A percentile compares a stretch with the other conserved stretches of the same genome.
These are phyloP conservation scores for Acanthopagrus latus DNA, from an alignment of 2,797 vertebrate species.

Conservation along the genomic window DNA sequence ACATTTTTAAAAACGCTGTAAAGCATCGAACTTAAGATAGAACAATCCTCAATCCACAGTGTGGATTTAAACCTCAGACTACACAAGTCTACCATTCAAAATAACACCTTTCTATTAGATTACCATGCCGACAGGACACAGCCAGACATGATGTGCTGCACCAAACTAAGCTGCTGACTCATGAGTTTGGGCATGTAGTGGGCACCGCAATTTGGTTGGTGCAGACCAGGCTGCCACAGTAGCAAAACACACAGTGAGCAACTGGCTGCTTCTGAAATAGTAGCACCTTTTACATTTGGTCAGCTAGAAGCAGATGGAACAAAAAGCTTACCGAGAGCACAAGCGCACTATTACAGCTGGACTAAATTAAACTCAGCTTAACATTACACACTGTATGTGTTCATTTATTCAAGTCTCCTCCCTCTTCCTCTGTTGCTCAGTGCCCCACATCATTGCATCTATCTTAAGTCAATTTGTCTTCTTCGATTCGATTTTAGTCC, in stretches of 20 bases:
- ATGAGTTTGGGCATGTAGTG: conserved; percentile 30
- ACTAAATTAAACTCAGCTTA: not conserved
- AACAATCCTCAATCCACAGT: conserved; percentile 37
- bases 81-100: conserved; percentile 66
- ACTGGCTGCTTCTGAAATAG: conserved; percentile 7
- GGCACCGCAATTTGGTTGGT: conserved; percentile 45
- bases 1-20: conserved; percentile 36
- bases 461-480: not conserved
- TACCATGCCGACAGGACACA: conserved; percentile 63
- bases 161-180: conserved; percentile 61
- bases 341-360: not conserved
- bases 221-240: conserved; percentile 22
- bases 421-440: not conserved
- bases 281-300: conserved; percentile 11
- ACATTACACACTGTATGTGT: not conserved
- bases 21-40: conserved; percentile 33
- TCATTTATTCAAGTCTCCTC: not conserved
- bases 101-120: conserved; percentile 65
- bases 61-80: conserved; percentile 68
- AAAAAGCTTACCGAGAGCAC: conserved; percentile 3
- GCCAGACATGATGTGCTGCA: conserved; percentile 53
- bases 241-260: conserved; percentile 11
- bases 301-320: conserved; percentile 9
- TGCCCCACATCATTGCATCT: not conserved
- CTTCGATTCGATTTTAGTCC: not conserved